Evolutionary conservation across 2,888 invertebrate genomes (phyloP).

Genomic region (Meliscaeva auricollis): DNA sequence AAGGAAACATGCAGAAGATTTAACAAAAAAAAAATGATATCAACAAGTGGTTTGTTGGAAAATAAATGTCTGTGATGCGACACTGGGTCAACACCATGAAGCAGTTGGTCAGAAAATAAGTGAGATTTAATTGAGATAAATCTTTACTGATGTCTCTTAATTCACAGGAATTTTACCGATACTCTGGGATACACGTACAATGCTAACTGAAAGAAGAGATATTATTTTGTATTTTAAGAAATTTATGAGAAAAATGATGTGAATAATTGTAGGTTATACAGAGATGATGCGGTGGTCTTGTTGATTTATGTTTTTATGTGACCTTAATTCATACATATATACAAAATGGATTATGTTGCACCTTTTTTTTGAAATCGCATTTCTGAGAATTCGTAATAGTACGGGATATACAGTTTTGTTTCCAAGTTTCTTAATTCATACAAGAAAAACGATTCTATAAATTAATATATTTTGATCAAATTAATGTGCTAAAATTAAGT

Average conservation of each 20-base stretch:
- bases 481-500: too few species aligned
- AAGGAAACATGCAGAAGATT: too few species aligned
- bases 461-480: too few species aligned
- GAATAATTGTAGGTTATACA: neutral
- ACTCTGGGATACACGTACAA: neutral
- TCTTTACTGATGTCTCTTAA: constrained; percentile 12
- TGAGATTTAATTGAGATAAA: constrained; percentile 27
- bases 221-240: neutral
- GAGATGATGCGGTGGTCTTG: neutral
- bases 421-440: too few species aligned
- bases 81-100: neutral
- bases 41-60: neutral
- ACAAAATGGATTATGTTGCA: constrained; percentile 12
- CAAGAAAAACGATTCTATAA: too few species aligned
- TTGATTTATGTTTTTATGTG: constrained; percentile 7
- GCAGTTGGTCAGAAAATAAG: neutral
- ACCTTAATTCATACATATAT: neutral
- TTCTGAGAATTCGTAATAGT: neutral
- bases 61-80: neutral
- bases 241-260: neutral
- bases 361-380: neutral
- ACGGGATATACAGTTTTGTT: too few species aligned
- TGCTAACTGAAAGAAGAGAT: too few species aligned
- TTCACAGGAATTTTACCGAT: neutral
- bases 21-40: neutral